These are phyloP conservation scores for Taenioides sp. DNA, from an alignment of 2,797 vertebrate species.

Conservation along the genomic window DNA sequence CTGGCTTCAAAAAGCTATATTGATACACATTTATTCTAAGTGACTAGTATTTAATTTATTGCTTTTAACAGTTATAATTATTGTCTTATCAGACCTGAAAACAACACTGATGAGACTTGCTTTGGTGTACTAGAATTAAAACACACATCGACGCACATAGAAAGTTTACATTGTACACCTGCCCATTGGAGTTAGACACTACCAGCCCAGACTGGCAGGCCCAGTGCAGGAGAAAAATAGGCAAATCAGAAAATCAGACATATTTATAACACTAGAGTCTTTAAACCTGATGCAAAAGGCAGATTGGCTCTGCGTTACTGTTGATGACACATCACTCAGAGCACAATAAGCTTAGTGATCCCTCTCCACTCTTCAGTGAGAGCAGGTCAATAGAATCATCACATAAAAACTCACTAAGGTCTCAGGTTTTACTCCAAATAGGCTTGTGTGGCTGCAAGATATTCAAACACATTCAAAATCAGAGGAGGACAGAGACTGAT, in stretches of 20 bases:
- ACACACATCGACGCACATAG: slow-evolving; percentile 5
- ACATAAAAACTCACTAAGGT: slow-evolving; percentile 34
- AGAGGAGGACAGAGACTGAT: slow-evolving; percentile 37
- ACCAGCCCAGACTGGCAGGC: slow-evolving; percentile 46
- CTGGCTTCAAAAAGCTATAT: slow-evolving; percentile 11
- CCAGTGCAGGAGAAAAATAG: slow-evolving; percentile 40
- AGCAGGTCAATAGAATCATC: slow-evolving; percentile 72
- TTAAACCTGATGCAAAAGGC: slow-evolving; percentile 21
- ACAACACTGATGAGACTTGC: slow-evolving; percentile 59
- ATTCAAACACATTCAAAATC: slow-evolving; percentile 33
- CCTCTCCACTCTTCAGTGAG: slow-evolving; percentile 68
- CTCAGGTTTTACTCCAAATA: slow-evolving; percentile 21
- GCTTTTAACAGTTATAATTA: slow-evolving; percentile 38
- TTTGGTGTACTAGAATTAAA: slow-evolving; percentile 45
- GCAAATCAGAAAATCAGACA: slow-evolving; percentile 56
- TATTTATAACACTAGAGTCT: slow-evolving; percentile 17
- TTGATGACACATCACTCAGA: slow-evolving; percentile 30
- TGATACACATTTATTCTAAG: slow-evolving; percentile 16
- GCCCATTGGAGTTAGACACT: slow-evolving; percentile 51
- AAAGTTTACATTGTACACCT: slow-evolving; percentile 39
- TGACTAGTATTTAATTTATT: slow-evolving; percentile 18
- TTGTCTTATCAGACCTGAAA: slow-evolving; percentile 40
- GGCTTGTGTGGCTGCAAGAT: slow-evolving; percentile 31
- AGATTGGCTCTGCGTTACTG: slow-evolving; percentile 21
- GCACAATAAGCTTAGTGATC: slow-evolving; percentile 53